A percentile compares a stretch with the other conserved stretches of the same genome.
phyloP scores from a whole-genome alignment of 2,797 vertebrate species.

The Ispidina picta region DNA sequence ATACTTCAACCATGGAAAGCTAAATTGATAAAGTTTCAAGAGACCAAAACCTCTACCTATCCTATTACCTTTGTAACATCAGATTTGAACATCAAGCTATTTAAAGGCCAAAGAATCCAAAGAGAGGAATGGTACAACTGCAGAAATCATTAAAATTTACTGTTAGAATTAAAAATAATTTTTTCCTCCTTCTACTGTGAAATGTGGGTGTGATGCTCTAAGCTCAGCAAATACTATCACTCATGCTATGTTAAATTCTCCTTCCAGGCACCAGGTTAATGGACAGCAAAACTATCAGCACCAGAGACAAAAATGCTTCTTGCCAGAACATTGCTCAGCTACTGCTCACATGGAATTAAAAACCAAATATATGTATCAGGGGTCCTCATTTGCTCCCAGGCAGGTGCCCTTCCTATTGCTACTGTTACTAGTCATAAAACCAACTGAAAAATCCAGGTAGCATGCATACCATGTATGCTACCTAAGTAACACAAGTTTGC shows the following conservation, averaged over 20 bases:
- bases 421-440: background rate
- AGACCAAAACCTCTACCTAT: background rate
- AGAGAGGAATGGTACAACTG: background rate
- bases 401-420: background rate
- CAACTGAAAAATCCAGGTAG: background rate
- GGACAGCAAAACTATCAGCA: background rate
- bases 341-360: background rate
- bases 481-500: background rate
- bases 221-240: background rate
- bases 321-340: background rate
- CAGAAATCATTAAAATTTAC: background rate
- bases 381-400: background rate
- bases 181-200: background rate
- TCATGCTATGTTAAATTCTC: background rate
- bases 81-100: background rate
- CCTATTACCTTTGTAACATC: background rate
- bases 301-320: background rate
- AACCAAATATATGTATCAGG: accelerated
- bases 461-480: background rate
- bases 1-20: background rate
- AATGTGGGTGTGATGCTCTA: background rate
- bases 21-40: background rate
- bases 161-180: background rate
- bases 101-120: background rate
- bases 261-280: background rate